Conservation (phyloP, 2,113 vertebrate species). For the Cyanoramphus novaezelandiae region DNA sequence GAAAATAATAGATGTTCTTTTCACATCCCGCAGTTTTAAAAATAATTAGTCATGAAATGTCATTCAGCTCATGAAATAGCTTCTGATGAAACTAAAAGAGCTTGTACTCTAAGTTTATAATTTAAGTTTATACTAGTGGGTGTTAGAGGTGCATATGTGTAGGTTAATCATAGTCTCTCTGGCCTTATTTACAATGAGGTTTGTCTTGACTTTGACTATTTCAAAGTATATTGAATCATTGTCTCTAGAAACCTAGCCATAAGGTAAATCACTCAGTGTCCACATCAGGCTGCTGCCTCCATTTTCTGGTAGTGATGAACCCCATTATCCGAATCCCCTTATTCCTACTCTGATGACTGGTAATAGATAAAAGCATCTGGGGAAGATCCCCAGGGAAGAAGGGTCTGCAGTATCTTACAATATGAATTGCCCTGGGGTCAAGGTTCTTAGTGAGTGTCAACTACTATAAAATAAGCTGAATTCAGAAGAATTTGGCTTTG, state of each 20-base stretch:
- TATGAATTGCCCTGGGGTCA: background rate
- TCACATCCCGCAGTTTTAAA: background rate
- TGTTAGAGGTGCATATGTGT: background rate
- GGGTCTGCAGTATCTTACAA: background rate
- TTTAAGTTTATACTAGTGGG: background rate
- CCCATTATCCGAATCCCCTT: background rate
- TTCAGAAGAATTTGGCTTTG: background rate
- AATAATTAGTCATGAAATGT: background rate
- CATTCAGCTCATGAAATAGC: background rate
- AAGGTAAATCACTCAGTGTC: background rate
- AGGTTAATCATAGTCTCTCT: background rate
- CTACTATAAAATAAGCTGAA: background rate
- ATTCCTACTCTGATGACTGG: background rate
- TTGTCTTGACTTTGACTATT: background rate
- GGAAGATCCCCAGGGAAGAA: background rate
- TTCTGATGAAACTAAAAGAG: background rate
- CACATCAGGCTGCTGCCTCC: background rate
- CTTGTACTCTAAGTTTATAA: background rate
- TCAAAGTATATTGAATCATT: background rate
- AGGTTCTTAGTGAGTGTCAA: background rate
- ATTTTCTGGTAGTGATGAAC: background rate
- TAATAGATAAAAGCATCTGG: background rate
- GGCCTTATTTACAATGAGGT: background rate
- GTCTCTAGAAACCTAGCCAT: background rate
- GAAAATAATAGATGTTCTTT: background rate